Base-by-base conservation (phyloP, 2,797 vertebrate genomes). In the Ambastaia sidthimunki region DNA sequence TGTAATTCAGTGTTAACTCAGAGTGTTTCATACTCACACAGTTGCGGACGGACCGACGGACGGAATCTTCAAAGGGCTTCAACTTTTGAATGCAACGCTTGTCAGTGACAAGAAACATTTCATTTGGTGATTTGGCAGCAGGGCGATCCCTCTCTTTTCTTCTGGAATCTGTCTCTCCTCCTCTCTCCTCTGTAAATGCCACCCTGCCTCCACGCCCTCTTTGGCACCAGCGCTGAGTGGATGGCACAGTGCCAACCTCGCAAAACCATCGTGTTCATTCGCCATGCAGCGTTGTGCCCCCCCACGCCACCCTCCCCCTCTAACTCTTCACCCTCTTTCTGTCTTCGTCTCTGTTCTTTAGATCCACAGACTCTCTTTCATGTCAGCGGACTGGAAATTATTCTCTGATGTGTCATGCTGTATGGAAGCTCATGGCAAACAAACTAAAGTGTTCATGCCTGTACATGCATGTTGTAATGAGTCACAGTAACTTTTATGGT, bases 201-300 rank as follows among this genome's bases (percentile, higher is more conserved):
- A 83, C 80, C 91, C 89, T 93, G 91, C 92, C 93, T 85, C 81
- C 82, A 84, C 93, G 90, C 92, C 90, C 93, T 95, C 91, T 91
- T 95, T 95, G 94, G 94, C 93, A 95, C 96, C 95, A 94, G 95
- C 94, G 96, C 96, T 98, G 97, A 99, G 96, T 99, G 97, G 97
- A 98, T 99, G 98, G 97, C 97, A 99, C 95, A 48, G 97, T 98
- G 97, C 98, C 98, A 99, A 96, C 96, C 95, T 94, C 91, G 90
- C 91, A 90, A 91, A 91, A 92, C 96, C 96, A 96, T 95, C 95
- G 95, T 95, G 96, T 96, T 95, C 96, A 97, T 97, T 96, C 96
- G 96, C 95, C 91, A 96, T 95, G 96, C 95, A 89, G 90, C 93
- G 90, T 62, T 89, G 93, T 93, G 94, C 93, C 94, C 90, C 94